Base-by-base conservation (phyloP, 1,140 invertebrate species). In the Heliconius hermathena region DNA sequence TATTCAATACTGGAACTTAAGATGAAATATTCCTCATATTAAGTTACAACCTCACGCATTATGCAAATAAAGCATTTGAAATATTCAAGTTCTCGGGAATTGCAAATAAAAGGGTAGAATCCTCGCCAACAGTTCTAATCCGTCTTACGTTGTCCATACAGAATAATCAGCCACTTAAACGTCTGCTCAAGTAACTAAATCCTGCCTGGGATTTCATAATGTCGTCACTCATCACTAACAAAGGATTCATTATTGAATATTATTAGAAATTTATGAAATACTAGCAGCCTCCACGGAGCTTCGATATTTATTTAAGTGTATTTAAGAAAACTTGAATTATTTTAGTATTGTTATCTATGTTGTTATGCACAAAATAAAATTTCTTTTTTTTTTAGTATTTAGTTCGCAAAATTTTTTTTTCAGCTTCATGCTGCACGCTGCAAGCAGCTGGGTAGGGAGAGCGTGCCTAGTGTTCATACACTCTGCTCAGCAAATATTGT, bases 81-180 rank as follows among this genome's bases (percentile, higher is more conserved):
- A 66, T 66, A 66, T 66, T 66, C 22, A 66, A 66, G 5, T 60
- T 9, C 54, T 60, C 54, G 54, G n/a, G 60, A 66, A 29, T 26
- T 6, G 60, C 60, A 18, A 60, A 66, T 66, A 66, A 29, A 16
- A 29, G 60, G 22, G 60, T 16, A 11, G n/a, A 26, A 26, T 66
- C 22, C 22, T 16, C 26, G 60, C 26, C 22, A 29, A 66, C 26
- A 66, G 60, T 60, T 60, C 54, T 26, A 60, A 60, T 26, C 54
- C 54, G 54, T 60, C 54, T 60, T 60, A 60, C 54, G 54, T 60
- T 60, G n/a, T 60, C 54, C 54, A 60, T 60, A 60, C n/a, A 60
- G 54, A 22, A 60, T 60, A 60, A 60, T 60, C 54, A 60, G 20
- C 54, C n/a, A 60, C 54, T 60, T 60, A 60, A 60, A 0, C 54